Conservation (phyloP, 2,888 invertebrate species). For the Himalopsyche kuldschensis region DNA sequence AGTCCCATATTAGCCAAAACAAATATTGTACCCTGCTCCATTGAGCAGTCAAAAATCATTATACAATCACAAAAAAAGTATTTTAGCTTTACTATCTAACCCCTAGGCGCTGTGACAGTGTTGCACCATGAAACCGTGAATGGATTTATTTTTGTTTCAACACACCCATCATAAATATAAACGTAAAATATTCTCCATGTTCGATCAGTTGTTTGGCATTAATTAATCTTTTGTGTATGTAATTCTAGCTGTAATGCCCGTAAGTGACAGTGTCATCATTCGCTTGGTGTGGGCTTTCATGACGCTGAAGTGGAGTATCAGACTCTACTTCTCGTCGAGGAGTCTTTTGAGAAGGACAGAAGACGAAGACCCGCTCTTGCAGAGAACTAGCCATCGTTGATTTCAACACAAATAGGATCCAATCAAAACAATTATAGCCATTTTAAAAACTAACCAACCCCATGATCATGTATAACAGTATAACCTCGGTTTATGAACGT, state of each 20-base stretch:
- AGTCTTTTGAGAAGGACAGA: conserved; percentile 47
- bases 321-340: conserved; percentile 53
- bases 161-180: too few species aligned
- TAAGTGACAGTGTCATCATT: conserved; percentile 54
- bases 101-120: too few species aligned
- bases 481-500: neutral
- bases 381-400: neutral
- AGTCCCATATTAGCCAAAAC: too few species aligned
- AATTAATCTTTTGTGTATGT: neutral
- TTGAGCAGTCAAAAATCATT: neutral
- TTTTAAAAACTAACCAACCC: neutral
- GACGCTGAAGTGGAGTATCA: conserved; percentile 58
- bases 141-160: too few species aligned
- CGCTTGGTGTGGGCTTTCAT: conserved; percentile 59
- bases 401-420: conserved; percentile 41
- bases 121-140: too few species aligned
- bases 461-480: neutral
- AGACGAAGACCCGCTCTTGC: conserved; percentile 26
- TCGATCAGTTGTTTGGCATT: too few species aligned
- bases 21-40: neutral
- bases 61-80: neutral
- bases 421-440: neutral
- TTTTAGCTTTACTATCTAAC: too few species aligned
- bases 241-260: conserved; percentile 53
- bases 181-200: too few species aligned